Conservation (phyloP, 2,888 invertebrate genomes). For the Rhagonycha fulva region DNA sequence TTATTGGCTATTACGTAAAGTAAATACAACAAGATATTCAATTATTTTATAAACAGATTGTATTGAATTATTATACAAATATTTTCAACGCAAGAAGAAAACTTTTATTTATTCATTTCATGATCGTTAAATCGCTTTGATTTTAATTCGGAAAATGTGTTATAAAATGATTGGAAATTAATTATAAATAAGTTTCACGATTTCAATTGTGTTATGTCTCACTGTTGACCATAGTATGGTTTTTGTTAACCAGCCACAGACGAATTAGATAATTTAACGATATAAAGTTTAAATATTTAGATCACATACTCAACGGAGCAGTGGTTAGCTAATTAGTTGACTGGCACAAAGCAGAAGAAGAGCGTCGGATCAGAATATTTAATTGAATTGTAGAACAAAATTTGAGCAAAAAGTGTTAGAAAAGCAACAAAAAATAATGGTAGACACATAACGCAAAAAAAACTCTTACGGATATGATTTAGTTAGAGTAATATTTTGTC, state of each 20-base stretch:
- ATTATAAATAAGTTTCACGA: neutral
- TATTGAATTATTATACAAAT: no score
- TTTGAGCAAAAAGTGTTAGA: neutral
- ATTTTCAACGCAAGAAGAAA: no score
- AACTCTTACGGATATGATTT: neutral
- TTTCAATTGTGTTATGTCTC: neutral
- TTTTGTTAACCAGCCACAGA: neutral
- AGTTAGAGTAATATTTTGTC: neutral
- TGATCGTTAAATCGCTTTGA: no score
- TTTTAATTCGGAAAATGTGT: no score
- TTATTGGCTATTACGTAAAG: no score
- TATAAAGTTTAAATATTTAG: neutral
- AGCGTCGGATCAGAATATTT: neutral
- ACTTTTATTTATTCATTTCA: no score
- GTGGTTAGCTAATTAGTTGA: neutral
- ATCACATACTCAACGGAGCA: neutral
- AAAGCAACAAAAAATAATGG: neutral
- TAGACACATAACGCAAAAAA: neutral
- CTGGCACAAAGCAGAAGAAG: neutral
- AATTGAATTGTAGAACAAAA: neutral
- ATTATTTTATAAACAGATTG: no score
- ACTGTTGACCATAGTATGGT: neutral
- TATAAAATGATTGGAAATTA: no score
- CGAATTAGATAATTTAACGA: neutral
- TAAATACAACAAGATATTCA: no score